Base-by-base conservation (phyloP, 2,888 invertebrate genomes). In the Eupsilia transversa region DNA sequence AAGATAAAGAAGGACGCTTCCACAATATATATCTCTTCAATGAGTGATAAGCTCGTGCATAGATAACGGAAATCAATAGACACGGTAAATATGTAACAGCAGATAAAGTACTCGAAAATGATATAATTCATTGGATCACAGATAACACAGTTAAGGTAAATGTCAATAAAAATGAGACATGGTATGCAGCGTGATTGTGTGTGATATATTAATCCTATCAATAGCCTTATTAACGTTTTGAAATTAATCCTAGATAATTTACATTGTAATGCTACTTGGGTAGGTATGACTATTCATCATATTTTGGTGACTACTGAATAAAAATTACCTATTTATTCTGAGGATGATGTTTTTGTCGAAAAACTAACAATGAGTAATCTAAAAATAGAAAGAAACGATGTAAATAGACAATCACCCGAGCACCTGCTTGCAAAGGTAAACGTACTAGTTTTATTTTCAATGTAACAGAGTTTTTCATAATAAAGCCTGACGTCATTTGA, bases 41-140 rank as follows among this genome's bases (percentile, higher is more conserved):
- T 80, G 59, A 75, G 33, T 80, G 69, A 69, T 72, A 83, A 49
- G 2, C 30, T 52, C 72, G 59, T 76, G 69, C 5, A 4, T 35
- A 60, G 72, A 80, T 84, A 76, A 60, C 23, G 30, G 5, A 80
- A 84, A 70, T 56, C 59, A 54, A 56, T 63, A 69, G 30, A 60
- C 38, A 30, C 7, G 30, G 14, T 30, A 67, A 33, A 6, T 2
- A 35, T 35, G 33, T 33, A 49, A 30, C 12, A 41, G 10, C 46
- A 68, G 59, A 71, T 56, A 60, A 56, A 56, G 23, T 33, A 56
- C 30, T 79, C 38, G 20, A 35, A 68, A 33, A 56, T 52, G 3
- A 43, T 68, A 65, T 30, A 63, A 69, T 52, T 43, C 17, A 61
- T 35, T 27, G 35, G 14, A 63, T 74, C 59, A 60, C 17, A 0